phyloP scores from a whole-genome alignment of 2,888 invertebrate genomes.

The Cephus nigrinus region DNA sequence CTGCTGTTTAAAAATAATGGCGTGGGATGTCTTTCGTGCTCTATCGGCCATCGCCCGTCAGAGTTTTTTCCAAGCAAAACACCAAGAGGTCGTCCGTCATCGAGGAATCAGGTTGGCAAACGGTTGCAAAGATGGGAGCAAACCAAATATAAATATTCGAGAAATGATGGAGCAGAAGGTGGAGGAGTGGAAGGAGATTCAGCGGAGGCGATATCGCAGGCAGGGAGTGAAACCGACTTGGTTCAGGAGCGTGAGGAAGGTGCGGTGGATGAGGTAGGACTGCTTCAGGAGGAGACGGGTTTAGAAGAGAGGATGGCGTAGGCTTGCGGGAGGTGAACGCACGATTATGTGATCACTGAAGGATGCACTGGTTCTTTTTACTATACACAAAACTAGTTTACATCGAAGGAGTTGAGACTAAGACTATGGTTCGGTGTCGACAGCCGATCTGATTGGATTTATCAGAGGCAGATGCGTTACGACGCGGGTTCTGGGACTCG shows the following conservation, averaged over 20 bases:
- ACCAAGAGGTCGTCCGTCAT: too few species aligned
- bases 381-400: constrained; percentile 54
- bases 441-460: constrained; percentile 55
- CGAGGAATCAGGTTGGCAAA: neutral
- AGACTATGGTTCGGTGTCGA: constrained; percentile 38
- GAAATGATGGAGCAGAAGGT: constrained; percentile 6
- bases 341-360: constrained; percentile 62
- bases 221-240: neutral
- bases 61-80: too few species aligned
- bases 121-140: constrained; percentile 21
- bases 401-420: constrained; percentile 39
- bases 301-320: constrained; percentile 35
- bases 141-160: constrained; percentile 12
- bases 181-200: constrained; percentile 8
- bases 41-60: too few species aligned
- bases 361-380: constrained; percentile 49
- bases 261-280: constrained; percentile 28
- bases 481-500: constrained; percentile 13
- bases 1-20: too few species aligned
- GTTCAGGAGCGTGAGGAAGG: constrained; percentile 12
- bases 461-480: constrained; percentile 43
- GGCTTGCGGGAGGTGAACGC: constrained; percentile 53
- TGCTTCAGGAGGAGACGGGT: constrained; percentile 23
- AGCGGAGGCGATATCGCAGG: too few species aligned
- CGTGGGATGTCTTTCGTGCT: too few species aligned